phyloP scores from a whole-genome alignment of 2,888 invertebrate species.

The Deroplatys truncata region DNA sequence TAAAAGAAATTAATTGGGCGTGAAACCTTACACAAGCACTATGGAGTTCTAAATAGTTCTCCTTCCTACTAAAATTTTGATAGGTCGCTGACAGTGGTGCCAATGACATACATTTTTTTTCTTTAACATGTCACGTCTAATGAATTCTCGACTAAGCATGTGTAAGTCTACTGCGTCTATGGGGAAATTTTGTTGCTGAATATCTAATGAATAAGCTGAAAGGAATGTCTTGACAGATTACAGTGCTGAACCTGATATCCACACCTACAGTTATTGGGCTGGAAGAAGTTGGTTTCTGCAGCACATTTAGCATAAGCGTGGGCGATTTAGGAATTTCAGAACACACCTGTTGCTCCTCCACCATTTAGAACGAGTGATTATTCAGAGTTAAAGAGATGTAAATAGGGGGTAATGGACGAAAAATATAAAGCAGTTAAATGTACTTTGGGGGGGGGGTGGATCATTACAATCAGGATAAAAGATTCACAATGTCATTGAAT shows the following conservation, averaged over 20 bases:
- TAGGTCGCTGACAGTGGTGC: background rate
- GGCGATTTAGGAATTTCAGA: background rate
- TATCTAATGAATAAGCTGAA: background rate
- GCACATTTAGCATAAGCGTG: background rate
- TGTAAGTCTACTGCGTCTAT: background rate
- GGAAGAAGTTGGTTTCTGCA: background rate
- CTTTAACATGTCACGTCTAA: background rate
- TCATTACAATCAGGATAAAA: no score
- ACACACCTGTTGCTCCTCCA: background rate
- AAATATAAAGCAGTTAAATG: no score
- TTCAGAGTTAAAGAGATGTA: no score
- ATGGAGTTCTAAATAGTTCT: background rate
- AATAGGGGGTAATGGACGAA: no score
- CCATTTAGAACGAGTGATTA: no score
- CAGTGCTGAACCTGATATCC: background rate
- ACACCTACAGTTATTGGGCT: background rate
- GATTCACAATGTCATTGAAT: no score
- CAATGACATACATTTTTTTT: background rate
- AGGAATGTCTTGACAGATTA: background rate
- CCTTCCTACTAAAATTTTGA: background rate
- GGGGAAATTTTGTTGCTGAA: background rate
- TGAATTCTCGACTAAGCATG: background rate
- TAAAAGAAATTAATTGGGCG: background rate
- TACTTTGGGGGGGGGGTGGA: no score
- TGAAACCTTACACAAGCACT: background rate